Percentiles rank a stretch among this genome's conserved stretches.
phyloP scores from a whole-genome alignment of 2,888 invertebrate genomes.

The Auanema freiburgensis region DNA sequence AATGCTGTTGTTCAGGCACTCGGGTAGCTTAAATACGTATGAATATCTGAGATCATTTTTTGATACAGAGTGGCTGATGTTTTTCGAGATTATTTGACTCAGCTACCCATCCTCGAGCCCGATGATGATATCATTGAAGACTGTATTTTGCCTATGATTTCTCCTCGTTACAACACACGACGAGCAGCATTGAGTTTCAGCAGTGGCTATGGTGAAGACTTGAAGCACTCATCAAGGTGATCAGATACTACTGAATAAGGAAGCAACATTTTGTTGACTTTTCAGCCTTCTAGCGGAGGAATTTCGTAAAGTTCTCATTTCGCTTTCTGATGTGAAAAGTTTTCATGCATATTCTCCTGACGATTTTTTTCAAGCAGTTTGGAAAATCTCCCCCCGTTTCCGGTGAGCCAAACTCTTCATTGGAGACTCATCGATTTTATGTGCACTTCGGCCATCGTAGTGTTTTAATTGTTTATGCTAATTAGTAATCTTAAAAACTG shows the following conservation, averaged over 20 bases:
- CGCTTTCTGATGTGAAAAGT: slow-evolving; percentile 73
- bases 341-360: slow-evolving; percentile 78
- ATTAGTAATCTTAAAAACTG: no score
- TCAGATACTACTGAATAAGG: not conserved
- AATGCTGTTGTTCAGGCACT: slow-evolving; percentile 82
- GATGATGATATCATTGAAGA: slow-evolving; percentile 43
- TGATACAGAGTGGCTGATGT: slow-evolving; percentile 77
- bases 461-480: no score
- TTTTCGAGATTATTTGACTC: slow-evolving; percentile 80
- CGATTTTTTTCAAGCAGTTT: slow-evolving; percentile 79
- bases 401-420: slow-evolving; percentile 65
- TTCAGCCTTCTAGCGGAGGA: slow-evolving; percentile 77
- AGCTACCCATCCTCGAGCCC: slow-evolving; percentile 76
- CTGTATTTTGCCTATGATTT: not conserved
- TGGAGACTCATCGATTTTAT: no score
- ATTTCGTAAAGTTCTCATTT: slow-evolving; percentile 77
- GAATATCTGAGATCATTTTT: not conserved
- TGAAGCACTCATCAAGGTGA: not conserved
- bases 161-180: slow-evolving; percentile 19
- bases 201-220: slow-evolving; percentile 8
- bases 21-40: slow-evolving; percentile 64
- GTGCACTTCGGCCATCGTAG: no score
- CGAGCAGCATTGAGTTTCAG: slow-evolving; percentile 9
- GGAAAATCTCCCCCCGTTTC: slow-evolving; percentile 82
- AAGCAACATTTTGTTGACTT: slow-evolving; percentile 5